Evolutionary conservation across 2,113 vertebrate species (phyloP), one percentile per base, ranked within the genome.

Genomic region (Cyanistes caeruleus): DNA sequence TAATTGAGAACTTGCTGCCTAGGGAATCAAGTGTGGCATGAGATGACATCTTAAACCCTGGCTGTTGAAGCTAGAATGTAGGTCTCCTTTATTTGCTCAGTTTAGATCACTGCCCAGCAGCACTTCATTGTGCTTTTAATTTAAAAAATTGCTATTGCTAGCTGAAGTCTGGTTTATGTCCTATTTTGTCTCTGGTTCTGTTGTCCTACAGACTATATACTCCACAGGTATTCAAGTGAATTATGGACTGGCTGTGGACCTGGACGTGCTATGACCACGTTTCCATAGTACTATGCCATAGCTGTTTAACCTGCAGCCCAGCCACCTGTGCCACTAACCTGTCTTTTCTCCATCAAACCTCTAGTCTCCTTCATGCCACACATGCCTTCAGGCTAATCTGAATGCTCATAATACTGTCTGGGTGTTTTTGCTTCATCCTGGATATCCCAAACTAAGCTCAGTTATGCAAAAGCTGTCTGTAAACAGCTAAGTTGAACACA

Each of bases 201-300:
- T 59, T 76, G 20, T 60, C n/a, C 44, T 59, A 41, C 2, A 0
- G 24, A 20, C 70, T 46, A 2, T 4, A 13, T 63, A 24, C 30
- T 93, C 35, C 30, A 56, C 4, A 49, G 46, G 41, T 65, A 46
- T 17, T 51, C 20, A 39, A 35, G 59, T 1, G 11, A 65, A 25
- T 46, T 25, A 55, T 30, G 24, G 63, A 14, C 1, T 2, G 37
- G 46, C 35, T 81, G 80, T 51, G 55, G 52, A 60, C 24, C 30
- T 64, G 68, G 43, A 62, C 0, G 2, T 1, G 0, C 43, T 35
- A 3, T 31, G 33, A 37, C 18, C 46, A 14, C 4, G 0, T 44
- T 84, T 53, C 37, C 55, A 46, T 0, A 1, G 28, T 7, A 35
- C 30, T 0, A 0, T 52, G 33, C 22, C 9, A 2, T 41, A 18